Percentiles rank a stretch among this genome's conserved stretches.
These are phyloP conservation scores for Mesembrinibis cayennensis DNA, from an alignment of 2,113 vertebrate species.

Conservation along the genomic window DNA sequence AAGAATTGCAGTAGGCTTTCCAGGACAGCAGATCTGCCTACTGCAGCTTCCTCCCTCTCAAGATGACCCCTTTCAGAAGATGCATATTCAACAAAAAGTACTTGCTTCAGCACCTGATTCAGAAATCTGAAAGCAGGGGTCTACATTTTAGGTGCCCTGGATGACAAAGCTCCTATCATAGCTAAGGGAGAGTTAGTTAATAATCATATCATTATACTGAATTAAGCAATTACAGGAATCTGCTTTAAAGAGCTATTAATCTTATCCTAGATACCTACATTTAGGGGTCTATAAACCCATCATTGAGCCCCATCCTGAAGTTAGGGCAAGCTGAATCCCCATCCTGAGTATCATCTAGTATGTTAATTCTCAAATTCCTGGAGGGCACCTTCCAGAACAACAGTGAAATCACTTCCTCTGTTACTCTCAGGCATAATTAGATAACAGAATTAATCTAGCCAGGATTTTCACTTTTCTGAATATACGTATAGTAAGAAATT, in stretches of 20 bases:
- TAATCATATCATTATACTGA: neutral
- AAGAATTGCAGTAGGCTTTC: neutral
- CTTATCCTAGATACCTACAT: neutral
- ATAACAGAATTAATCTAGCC: neutral
- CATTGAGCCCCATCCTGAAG: neutral
- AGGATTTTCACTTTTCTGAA: neutral
- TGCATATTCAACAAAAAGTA: neutral
- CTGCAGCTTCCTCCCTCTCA: neutral
- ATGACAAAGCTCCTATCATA: neutral
- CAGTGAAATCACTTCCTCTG: neutral
- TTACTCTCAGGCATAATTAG: neutral
- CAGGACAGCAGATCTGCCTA: conserved; percentile 8
- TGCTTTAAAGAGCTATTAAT: neutral
- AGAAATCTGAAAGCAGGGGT: neutral
- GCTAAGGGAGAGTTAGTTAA: neutral
- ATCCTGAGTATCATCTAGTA: neutral
- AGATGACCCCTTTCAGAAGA: neutral
- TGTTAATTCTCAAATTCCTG: neutral
- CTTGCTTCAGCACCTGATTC: neutral
- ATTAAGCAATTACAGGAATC: neutral
- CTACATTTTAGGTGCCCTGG: neutral
- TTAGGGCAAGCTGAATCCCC: neutral
- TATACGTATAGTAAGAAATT: neutral
- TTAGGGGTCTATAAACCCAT: neutral
- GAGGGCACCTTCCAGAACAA: neutral